Evolutionary conservation across 1,140 invertebrate species (phyloP).

Genomic region (Ericerus pela): DNA sequence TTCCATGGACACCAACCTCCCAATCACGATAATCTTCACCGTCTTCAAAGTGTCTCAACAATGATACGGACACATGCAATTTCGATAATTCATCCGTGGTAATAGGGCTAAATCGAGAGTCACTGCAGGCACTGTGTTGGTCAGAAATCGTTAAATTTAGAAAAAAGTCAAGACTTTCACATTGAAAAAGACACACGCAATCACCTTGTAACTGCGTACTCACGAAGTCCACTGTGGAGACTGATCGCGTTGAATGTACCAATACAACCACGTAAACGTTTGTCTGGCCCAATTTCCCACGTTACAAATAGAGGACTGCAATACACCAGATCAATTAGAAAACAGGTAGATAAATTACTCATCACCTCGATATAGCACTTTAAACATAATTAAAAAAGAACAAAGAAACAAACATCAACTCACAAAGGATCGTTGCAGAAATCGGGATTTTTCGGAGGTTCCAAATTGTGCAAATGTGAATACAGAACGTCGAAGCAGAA

Average conservation of each 20-base stretch:
- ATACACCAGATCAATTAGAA: conserved; percentile 17
- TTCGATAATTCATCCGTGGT: conserved; percentile 81
- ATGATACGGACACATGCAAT: conserved; percentile 88
- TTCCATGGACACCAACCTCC: conserved; percentile 93
- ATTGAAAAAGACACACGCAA: background rate
- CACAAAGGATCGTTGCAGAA: conserved; percentile 92
- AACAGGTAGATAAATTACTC: conserved; percentile 11
- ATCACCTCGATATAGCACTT: background rate
- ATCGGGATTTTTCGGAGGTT: conserved; percentile 71
- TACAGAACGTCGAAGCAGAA: conserved; percentile 97
- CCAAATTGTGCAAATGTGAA: conserved; percentile 79
- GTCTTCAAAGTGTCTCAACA: conserved; percentile 90
- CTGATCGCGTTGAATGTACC: conserved; percentile 91
- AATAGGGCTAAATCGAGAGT: conserved; percentile 92
- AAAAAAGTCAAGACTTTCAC: background rate
- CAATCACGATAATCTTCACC: conserved; percentile 90
- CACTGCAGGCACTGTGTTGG: conserved; percentile 77
- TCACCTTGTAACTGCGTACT: conserved; percentile 87
- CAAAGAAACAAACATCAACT: conserved; percentile 36
- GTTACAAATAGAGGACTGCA: conserved; percentile 93
- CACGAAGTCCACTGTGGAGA: conserved; percentile 77
- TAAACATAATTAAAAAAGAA: background rate
- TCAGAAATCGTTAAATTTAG: background rate
- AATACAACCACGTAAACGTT: conserved; percentile 81
- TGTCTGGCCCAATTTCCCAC: conserved; percentile 92